These are phyloP conservation scores for Ceratina japonica DNA, from an alignment of 1,140 invertebrate species.

Conservation along the genomic window DNA sequence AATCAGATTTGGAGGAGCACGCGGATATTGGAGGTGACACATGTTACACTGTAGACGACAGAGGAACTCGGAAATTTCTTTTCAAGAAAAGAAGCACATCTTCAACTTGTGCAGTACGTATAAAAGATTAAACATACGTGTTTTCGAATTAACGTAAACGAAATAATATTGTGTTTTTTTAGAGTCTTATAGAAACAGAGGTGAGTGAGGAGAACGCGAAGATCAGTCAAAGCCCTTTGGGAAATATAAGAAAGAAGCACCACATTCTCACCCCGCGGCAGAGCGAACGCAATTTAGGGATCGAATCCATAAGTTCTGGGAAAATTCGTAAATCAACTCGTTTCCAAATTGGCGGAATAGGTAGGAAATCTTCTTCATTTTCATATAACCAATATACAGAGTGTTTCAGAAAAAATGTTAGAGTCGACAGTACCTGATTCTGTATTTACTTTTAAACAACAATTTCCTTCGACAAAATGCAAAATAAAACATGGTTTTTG, in stretches of 20 bases:
- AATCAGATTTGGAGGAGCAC: conserved; percentile 83
- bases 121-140: neutral
- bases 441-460: too few species aligned
- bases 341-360: conserved; percentile 83
- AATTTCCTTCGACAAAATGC: too few species aligned
- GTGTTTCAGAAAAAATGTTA: too few species aligned
- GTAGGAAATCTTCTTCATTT: conserved; percentile 71
- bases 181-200: conserved; percentile 91
- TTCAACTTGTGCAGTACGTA: conserved; percentile 88
- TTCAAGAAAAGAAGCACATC: conserved; percentile 93
- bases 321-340: conserved; percentile 73
- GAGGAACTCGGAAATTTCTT: conserved; percentile 86
- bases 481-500: too few species aligned
- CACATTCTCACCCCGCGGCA: conserved; percentile 89
- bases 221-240: conserved; percentile 87
- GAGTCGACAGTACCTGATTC: too few species aligned
- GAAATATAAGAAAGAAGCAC: conserved; percentile 86
- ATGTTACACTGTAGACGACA: conserved; percentile 84
- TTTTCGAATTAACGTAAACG: too few species aligned
- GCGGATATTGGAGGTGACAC: conserved; percentile 81
- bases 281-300: conserved; percentile 85
- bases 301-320: conserved; percentile 67
- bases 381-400: too few species aligned
- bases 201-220: conserved; percentile 85
- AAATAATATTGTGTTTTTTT: neutral